These are phyloP conservation scores for Cantharis rustica DNA, from an alignment of 2,888 invertebrate species.

Conservation along the genomic window DNA sequence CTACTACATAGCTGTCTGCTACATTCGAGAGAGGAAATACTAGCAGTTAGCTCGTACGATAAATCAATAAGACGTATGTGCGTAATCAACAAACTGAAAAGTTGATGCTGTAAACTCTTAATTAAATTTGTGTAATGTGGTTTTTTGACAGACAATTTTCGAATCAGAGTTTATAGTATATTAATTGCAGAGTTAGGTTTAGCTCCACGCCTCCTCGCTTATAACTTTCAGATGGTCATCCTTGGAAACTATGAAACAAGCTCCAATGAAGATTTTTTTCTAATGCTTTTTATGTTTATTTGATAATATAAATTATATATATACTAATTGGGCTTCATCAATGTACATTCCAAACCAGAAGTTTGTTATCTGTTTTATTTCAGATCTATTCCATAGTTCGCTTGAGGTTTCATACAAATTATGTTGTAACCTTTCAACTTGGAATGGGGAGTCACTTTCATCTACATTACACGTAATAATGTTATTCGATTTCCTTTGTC, in stretches of 20 bases:
- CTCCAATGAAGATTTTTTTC: neutral
- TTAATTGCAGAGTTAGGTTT: neutral
- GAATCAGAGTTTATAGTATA: neutral
- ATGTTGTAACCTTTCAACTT: neutral
- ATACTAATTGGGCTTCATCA: neutral
- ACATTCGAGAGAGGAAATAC: neutral
- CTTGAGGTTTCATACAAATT: neutral
- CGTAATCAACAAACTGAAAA: neutral
- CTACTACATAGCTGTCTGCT: neutral
- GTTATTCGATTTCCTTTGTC: neutral
- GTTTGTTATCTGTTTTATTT: neutral
- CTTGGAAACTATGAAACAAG: neutral
- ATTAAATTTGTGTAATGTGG: neutral
- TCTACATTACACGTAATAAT: neutral
- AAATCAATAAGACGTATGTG: neutral
- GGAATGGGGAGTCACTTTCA: neutral
- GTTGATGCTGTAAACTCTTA: neutral
- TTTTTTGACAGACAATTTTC: neutral
- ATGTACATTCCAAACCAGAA: neutral
- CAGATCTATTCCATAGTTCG: neutral
- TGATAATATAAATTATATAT: neutral
- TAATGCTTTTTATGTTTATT: neutral
- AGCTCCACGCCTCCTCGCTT: neutral
- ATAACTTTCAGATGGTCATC: neutral
- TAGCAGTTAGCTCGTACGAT: neutral